These are phyloP conservation scores for Synergus laeviventris DNA, from an alignment of 2,888 invertebrate species.

Conservation along the genomic window DNA sequence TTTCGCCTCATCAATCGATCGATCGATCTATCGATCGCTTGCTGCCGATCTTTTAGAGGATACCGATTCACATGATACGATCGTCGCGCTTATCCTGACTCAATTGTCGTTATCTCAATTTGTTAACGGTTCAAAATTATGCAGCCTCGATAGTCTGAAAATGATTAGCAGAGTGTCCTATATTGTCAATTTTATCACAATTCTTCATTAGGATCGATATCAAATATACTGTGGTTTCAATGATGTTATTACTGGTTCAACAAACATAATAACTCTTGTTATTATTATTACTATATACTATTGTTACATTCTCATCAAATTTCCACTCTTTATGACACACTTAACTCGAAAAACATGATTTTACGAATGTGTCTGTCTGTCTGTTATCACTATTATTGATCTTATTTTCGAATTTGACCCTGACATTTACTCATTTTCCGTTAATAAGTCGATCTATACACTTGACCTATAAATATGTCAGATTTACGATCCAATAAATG, in stretches of 20 bases:
- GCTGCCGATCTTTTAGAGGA: conserved; percentile 21
- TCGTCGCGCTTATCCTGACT: conserved; percentile 23
- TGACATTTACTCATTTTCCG: not conserved
- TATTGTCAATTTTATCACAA: conserved; percentile 6
- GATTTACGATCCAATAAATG: conserved; percentile 10
- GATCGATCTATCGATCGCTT: not conserved
- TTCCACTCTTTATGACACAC: no score
- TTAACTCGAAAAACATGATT: no score
- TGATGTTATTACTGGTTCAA: no score
- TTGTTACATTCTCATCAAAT: no score
- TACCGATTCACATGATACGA: conserved; percentile 3
- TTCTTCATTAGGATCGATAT: not conserved
- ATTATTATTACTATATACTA: no score
- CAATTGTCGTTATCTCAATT: conserved; percentile 25
- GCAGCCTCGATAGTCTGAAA: conserved; percentile 6
- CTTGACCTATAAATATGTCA: conserved; percentile 13
- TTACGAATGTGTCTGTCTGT: no score
- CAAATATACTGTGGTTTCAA: not conserved
- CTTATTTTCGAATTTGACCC: not conserved
- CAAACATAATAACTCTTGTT: no score
- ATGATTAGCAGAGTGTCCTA: not conserved
- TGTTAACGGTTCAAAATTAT: conserved; percentile 21
- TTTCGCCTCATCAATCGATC: conserved; percentile 21
- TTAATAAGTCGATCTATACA: not conserved
- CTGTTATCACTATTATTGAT: no score